phyloP scores from a whole-genome alignment of 2,797 vertebrate species.

The Telmatherina bonti region DNA sequence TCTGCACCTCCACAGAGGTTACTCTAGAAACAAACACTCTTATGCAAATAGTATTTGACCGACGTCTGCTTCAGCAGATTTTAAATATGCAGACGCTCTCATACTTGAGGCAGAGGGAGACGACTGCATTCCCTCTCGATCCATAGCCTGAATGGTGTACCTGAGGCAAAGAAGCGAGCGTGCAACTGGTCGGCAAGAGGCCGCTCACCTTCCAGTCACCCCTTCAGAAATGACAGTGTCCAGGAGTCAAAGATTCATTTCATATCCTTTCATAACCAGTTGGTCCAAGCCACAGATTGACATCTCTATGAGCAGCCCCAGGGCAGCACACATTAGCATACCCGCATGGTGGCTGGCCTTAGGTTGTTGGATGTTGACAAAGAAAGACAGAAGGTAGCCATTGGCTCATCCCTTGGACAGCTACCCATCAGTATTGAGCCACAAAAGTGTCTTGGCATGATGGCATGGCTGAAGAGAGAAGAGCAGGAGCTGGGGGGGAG shows the following conservation, averaged over 20 bases:
- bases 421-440: constrained; percentile 53
- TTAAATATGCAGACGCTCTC: constrained; percentile 25
- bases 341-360: constrained; percentile 56
- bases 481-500: neutral
- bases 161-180: constrained; percentile 5
- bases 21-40: constrained; percentile 29
- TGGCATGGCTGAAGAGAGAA: constrained; percentile 18
- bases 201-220: constrained; percentile 55
- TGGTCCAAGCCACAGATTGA: constrained; percentile 52
- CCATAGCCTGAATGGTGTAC: constrained; percentile 13
- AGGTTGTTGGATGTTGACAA: constrained; percentile 64
- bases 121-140: constrained; percentile 20
- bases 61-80: constrained; percentile 24
- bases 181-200: constrained; percentile 37
- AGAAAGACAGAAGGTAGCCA: constrained; percentile 62
- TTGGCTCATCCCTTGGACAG: constrained; percentile 58
- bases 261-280: constrained; percentile 27
- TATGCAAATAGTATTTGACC: constrained; percentile 31
- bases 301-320: constrained; percentile 56
- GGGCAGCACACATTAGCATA: constrained; percentile 68
- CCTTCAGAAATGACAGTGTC: constrained; percentile 53
- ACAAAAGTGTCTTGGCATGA: constrained; percentile 59
- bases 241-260: constrained; percentile 56
- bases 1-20: neutral
- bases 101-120: constrained; percentile 13